Evolutionary conservation across 2,888 invertebrate genomes (phyloP).

Genomic region (Clepsis dumicolana): DNA sequence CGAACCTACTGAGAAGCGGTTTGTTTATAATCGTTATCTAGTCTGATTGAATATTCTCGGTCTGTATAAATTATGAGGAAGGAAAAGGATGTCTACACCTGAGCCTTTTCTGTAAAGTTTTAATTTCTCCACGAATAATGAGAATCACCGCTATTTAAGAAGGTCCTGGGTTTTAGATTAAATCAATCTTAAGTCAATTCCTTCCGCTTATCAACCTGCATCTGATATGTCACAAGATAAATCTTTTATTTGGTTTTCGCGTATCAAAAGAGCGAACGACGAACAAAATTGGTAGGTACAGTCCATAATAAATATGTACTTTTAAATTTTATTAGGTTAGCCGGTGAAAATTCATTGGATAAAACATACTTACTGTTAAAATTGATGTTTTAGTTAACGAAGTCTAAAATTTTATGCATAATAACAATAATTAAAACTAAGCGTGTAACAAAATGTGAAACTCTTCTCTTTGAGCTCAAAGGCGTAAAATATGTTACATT

Average conservation of each 20-base stretch:
- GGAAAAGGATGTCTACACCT: too few species aligned
- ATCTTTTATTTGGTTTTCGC: slow-evolving; percentile 6
- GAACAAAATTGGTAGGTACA: neutral
- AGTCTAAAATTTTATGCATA: neutral
- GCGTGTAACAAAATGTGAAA: slow-evolving; percentile 27
- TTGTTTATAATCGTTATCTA: too few species aligned
- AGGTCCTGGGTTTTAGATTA: neutral
- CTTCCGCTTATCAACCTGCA: neutral
- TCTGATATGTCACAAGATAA: slow-evolving; percentile 14
- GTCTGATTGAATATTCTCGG: too few species aligned
- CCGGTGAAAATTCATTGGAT: neutral
- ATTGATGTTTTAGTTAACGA: neutral
- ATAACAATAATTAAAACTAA: slow-evolving; percentile 8
- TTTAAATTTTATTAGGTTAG: too few species aligned
- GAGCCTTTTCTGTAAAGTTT: too few species aligned
- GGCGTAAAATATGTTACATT: slow-evolving; percentile 33
- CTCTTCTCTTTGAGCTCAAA: slow-evolving; percentile 39
- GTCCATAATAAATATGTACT: too few species aligned
- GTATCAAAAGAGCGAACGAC: neutral
- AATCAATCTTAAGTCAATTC: neutral
- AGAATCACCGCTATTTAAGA: too few species aligned
- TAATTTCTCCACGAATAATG: too few species aligned
- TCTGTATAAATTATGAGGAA: too few species aligned
- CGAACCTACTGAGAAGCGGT: too few species aligned
- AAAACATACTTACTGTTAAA: neutral